phyloP scores from a whole-genome alignment of 2,113 vertebrate species.

The Mesitornis unicolor region DNA sequence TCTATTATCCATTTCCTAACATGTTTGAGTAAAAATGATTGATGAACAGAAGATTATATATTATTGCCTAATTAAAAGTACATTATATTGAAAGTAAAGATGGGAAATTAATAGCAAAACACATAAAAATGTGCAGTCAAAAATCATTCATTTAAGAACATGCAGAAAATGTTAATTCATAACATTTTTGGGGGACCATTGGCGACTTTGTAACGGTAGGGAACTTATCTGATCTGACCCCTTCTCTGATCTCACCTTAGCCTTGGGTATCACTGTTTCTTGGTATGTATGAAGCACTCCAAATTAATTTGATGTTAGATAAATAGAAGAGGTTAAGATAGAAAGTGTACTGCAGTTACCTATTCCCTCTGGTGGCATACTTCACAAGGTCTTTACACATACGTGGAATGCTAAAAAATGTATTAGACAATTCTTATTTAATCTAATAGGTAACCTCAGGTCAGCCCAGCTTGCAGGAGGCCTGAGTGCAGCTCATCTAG shows the following conservation, averaged over 20 bases:
- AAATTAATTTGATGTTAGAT: background rate
- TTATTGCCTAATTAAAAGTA: slow-evolving; percentile 67
- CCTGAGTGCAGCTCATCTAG: background rate
- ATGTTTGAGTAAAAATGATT: slow-evolving; percentile 49
- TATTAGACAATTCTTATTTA: slow-evolving; percentile 23
- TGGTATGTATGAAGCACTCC: background rate
- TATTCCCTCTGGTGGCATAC: background rate
- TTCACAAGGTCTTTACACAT: slow-evolving; percentile 44
- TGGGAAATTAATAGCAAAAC: slow-evolving; percentile 63
- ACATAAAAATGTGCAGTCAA: slow-evolving; percentile 35
- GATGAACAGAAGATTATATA: slow-evolving; percentile 49
- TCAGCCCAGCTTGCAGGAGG: slow-evolving; percentile 14
- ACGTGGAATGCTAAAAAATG: slow-evolving; percentile 27
- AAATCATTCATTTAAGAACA: background rate
- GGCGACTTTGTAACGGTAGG: too few relatives aligned
- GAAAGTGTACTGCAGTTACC: background rate
- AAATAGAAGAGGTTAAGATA: background rate
- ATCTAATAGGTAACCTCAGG: background rate
- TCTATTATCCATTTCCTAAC: background rate
- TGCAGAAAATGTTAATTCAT: background rate
- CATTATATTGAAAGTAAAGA: slow-evolving; percentile 52
- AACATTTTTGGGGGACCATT: background rate
- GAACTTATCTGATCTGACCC: too few relatives aligned
- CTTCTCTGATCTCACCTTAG: background rate
- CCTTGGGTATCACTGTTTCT: background rate